Evolutionary conservation across 2,113 vertebrate genomes (phyloP).

Genomic region (Otis tarda): DNA sequence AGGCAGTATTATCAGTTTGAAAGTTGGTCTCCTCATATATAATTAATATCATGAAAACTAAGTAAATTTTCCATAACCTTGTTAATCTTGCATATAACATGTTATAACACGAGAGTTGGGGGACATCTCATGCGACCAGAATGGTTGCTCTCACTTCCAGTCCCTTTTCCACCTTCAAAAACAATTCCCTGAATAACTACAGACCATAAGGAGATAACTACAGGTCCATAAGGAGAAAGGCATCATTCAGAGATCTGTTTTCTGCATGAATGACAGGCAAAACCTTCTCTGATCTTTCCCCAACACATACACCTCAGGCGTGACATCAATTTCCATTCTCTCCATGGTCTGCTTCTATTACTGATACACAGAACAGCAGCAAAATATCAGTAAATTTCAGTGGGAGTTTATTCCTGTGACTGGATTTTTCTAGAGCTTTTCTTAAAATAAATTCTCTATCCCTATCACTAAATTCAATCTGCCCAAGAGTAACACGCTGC

Average conservation of each 20-base stretch:
- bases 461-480: background rate
- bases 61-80: background rate
- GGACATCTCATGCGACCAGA: background rate
- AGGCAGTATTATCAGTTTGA: background rate
- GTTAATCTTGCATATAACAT: background rate
- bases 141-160: background rate
- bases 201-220: background rate
- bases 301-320: background rate
- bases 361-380: background rate
- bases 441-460: conserved; percentile 4
- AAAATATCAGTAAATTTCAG: conserved; percentile 2
- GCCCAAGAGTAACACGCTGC: background rate
- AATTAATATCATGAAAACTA: background rate
- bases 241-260: background rate
- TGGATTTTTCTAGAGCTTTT: conserved; percentile 15
- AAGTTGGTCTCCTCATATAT: background rate
- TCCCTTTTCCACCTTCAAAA: background rate
- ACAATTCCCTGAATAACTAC: background rate
- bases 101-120: background rate
- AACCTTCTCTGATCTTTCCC: background rate
- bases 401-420: background rate
- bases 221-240: background rate
- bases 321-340: background rate
- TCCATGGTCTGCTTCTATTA: background rate
- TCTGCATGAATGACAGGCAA: background rate